Base-by-base conservation (phyloP, 1,140 invertebrate genomes). In the Drosophila jambulina region DNA sequence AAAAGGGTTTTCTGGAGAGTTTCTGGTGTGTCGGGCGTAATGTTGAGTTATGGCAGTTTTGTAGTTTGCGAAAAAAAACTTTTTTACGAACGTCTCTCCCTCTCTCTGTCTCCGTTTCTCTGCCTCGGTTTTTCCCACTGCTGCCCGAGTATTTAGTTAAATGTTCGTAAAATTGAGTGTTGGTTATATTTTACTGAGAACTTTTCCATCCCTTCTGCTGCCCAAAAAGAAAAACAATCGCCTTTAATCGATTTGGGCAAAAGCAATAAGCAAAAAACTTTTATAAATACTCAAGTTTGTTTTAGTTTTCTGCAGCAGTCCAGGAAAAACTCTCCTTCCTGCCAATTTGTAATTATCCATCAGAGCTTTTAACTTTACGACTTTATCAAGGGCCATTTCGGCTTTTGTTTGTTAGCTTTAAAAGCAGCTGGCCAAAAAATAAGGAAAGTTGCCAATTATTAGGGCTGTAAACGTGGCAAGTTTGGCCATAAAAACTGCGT, bases 41-140 rank as follows among this genome's bases (percentile, higher is more conserved):
- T 90, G 85, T 91, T 90, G 86, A 90, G 86, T 91, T 91, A 90
- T 90, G 81, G 86, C 81, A 90, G 86, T 91, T 90, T 90, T 88
- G 84, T 90, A 88, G 84, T 88, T 88, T 90, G 75, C 49, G 78
- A 64, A 67, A 49, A 69, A 82, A 87, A 83, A 71, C 67, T 78
- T 88, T 82, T 87, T 90, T 81, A 84, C 67, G 80, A 77, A 84
- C 81, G 27, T 74, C 65, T 76, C 70, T 69, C 57, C 34, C 27
- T 32, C 19, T 21, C 13, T 38, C 21, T 13, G 17, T 21, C 68
- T 38, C 48, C 21, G 57, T 51, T 32, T 32, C 21, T 48, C 32
- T 49, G 27, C 62, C 42, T 62, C 36, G 27, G 40, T 38, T 46
- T 46, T 65, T n/a, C 32, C 21, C 68, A 27, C 34, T 40, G 49